A percentile compares a stretch with the other conserved stretches of the same genome.
Evolutionary conservation across 2,113 vertebrate genomes (phyloP).

Genomic region (Leucosticte australis): DNA sequence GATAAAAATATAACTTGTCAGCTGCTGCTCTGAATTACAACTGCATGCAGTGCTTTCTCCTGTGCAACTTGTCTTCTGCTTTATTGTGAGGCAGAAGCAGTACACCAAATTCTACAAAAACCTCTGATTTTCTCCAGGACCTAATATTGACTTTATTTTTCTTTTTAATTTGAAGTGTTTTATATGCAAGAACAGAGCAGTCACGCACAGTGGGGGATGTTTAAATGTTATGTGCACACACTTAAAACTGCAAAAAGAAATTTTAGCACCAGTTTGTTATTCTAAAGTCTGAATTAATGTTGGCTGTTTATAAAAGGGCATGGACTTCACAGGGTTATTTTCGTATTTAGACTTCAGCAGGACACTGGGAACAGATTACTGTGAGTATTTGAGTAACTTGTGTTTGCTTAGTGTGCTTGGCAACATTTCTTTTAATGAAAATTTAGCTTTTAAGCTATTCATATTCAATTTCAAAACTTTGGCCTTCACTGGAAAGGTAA

Average conservation of each 20-base stretch:
- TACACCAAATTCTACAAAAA: neutral
- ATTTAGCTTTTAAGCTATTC: neutral
- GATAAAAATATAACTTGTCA: slow-evolving; percentile 8
- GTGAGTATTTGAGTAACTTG: slow-evolving; percentile 4
- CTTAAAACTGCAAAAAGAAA: neutral
- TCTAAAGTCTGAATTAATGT: neutral
- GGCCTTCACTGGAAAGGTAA: neutral
- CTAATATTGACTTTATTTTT: neutral
- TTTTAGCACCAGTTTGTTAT: slow-evolving; percentile 24
- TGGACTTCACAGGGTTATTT: slow-evolving; percentile 21
- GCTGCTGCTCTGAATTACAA: neutral
- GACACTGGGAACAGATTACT: slow-evolving; percentile 4
- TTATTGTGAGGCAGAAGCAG: neutral
- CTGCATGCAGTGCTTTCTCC: neutral
- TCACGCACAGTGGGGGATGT: neutral
- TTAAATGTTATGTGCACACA: neutral
- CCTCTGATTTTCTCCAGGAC: neutral
- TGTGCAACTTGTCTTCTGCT: neutral
- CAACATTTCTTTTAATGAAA: slow-evolving; percentile 2
- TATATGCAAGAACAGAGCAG: neutral
- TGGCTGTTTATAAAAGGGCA: slow-evolving; percentile 11
- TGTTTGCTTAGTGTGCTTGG: slow-evolving; percentile 5
- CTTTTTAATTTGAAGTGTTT: neutral
- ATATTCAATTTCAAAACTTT: neutral
- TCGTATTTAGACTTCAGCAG: neutral